Base-by-base conservation (phyloP, 2,797 vertebrate species). In the Ataeniobius toweri region DNA sequence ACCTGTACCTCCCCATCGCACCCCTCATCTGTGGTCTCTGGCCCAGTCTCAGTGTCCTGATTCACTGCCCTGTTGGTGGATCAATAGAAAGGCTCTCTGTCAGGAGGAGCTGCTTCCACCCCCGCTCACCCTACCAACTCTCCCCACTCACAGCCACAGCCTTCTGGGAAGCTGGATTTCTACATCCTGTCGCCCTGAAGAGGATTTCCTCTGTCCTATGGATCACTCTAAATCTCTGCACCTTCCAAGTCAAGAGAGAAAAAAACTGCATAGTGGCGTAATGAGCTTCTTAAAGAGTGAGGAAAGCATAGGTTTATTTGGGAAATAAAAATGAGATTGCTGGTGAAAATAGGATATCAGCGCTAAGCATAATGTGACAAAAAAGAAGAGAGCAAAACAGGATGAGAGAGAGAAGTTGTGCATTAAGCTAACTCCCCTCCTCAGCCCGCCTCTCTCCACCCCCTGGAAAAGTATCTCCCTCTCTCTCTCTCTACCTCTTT, bases 11-110 rank as follows among this genome's bases (percentile, higher is more conserved):
- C 79, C 76, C 73, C 31, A 36, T 75, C 63, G 81, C 55, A 51
- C 75, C 82, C 80, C 71, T 76, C 82, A 59, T 88, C 80, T 85
- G 80, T 58, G 87, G 86, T 86, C 76, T 80, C 77, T 75, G 81
- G 85, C 79, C 87, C 70, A 83, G 70, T 89, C 86, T 87, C 83
- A 79, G 82, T 80, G 77, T 88, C 91, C 86, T 92, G 92, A 93
- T 93, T 92, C 92, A 93, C 90, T 80, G 91, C 90, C 88, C 88
- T 89, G 86, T 89, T 88, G 76, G 84, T 75, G 76, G 91, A 94
- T 95, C 94, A 93, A 94, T 94, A 91, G 85, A 86, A 86, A 89
- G 88, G 88, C 86, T 90, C 86, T 88, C 78, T 90, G 90, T 93
- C 87, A 93, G 87, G 65, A 80, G 82, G 84, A 89, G 84, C 78